phyloP scores from a whole-genome alignment of 2,797 vertebrate genomes.

The Danio aesculapii region DNA sequence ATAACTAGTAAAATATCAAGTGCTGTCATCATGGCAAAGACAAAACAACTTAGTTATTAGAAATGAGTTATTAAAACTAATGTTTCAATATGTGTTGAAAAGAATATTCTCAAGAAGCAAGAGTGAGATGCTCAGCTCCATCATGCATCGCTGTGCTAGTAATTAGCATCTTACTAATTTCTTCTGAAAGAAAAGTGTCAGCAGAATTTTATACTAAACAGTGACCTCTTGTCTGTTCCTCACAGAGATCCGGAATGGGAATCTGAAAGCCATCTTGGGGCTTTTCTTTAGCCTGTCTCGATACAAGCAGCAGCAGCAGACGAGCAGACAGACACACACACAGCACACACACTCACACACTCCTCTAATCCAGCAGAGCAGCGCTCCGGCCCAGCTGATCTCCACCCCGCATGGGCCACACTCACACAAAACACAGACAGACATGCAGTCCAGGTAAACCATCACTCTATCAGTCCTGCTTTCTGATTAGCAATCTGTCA shows the following conservation, averaged over 20 bases:
- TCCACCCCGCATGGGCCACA: constrained; percentile 76
- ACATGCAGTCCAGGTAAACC: constrained; percentile 98
- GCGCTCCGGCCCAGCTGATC: constrained; percentile 79
- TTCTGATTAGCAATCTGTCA: not conserved
- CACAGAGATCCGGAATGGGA: constrained; percentile 97
- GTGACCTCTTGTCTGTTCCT: constrained; percentile 45
- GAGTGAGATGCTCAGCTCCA: not conserved
- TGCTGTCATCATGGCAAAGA: no score
- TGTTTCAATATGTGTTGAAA: no score
- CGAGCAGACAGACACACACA: constrained; percentile 74
- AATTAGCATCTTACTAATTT: not conserved
- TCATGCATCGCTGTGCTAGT: not conserved
- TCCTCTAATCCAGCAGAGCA: constrained; percentile 78
- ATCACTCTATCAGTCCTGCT: not conserved
- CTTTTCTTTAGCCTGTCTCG: constrained; percentile 98
- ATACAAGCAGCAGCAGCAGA: constrained; percentile 94
- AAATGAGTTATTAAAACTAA: no score
- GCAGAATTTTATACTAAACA: not conserved
- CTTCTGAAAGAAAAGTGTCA: constrained; percentile 1
- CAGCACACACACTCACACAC: constrained; percentile 66
- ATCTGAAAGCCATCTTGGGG: constrained; percentile 97
- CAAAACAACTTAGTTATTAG: no score
- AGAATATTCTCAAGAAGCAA: not conserved
- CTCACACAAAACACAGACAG: constrained; percentile 87
- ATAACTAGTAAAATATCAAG: no score